Evolutionary conservation across 2,113 vertebrate genomes (phyloP).

Genomic region (Gasterosteus aculeatus): DNA sequence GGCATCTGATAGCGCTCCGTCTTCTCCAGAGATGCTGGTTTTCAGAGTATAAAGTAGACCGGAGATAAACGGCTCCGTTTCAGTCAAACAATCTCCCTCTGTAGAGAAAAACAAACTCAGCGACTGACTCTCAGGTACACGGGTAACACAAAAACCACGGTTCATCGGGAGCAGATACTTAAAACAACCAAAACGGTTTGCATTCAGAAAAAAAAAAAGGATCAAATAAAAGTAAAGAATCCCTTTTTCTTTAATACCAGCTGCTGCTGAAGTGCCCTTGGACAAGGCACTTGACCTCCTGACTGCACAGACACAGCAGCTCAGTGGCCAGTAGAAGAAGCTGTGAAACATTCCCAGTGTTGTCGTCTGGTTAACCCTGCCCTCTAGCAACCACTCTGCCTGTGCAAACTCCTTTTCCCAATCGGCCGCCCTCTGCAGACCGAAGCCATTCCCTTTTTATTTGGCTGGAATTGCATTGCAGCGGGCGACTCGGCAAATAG

Average conservation of each 20-base stretch:
- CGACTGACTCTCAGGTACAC: not conserved
- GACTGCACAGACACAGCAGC: slow-evolving; percentile 10
- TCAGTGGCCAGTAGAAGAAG: not conserved
- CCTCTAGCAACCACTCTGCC: not conserved
- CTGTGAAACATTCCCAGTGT: not conserved
- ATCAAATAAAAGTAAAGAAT: not conserved
- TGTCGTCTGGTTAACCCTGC: not conserved
- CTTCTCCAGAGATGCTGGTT: not conserved
- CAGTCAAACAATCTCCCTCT: not conserved
- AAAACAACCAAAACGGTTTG: not conserved
- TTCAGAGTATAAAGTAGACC: not conserved
- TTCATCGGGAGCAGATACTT: not conserved
- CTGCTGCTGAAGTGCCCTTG: slow-evolving; percentile 30
- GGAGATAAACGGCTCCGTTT: slow-evolving; percentile 7
- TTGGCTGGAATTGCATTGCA: too few species aligned
- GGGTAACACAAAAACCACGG: not conserved
- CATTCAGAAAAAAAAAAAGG: not conserved
- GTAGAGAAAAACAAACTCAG: not conserved
- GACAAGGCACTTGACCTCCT: slow-evolving; percentile 54
- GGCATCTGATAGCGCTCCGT: not conserved
- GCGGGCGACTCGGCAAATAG: too few species aligned
- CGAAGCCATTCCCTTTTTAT: too few species aligned
- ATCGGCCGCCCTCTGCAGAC: not conserved
- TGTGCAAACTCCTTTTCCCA: too few species aligned
- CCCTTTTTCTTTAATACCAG: not conserved